phyloP scores from a whole-genome alignment of 2,888 invertebrate genomes.

The Drosophila imparisetae region DNA sequence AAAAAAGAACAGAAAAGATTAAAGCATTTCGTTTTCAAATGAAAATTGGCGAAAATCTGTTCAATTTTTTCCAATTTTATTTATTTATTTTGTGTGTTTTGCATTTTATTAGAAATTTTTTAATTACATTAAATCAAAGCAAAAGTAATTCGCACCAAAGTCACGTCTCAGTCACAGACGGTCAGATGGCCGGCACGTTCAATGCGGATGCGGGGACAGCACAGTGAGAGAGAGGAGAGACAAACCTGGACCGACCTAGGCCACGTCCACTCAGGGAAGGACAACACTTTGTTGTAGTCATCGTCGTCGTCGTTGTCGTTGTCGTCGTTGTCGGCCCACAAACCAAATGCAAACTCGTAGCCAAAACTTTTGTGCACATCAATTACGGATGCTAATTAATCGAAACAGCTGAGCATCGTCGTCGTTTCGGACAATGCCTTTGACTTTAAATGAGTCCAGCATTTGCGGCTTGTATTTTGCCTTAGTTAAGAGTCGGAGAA shows the following conservation, averaged over 20 bases:
- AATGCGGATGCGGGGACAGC: slow-evolving; percentile 26
- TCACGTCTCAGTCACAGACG: slow-evolving; percentile 71
- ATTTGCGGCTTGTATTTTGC: slow-evolving; percentile 13
- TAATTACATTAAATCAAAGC: slow-evolving; percentile 83
- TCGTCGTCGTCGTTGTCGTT: not conserved
- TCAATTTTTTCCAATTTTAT: slow-evolving; percentile 49
- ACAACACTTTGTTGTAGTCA: slow-evolving; percentile 8
- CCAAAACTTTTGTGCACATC: slow-evolving; percentile 82
- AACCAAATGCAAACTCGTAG: slow-evolving; percentile 66
- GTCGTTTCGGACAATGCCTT: slow-evolving; percentile 17
- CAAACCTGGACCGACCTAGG: slow-evolving; percentile 34
- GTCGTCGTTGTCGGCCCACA: slow-evolving; percentile 48
- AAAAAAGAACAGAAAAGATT: slow-evolving; percentile 5
- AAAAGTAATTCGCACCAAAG: slow-evolving; percentile 79
- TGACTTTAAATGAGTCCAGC: slow-evolving; percentile 48
- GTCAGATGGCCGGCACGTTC: slow-evolving; percentile 63
- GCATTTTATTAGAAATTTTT: slow-evolving; percentile 69
- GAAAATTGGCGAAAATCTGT: slow-evolving; percentile 14
- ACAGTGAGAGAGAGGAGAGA: slow-evolving; percentile 14
- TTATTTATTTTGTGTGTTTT: slow-evolving; percentile 31
- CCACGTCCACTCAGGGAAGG: slow-evolving; percentile 50
- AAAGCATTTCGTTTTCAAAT: not conserved
- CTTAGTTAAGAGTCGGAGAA: not conserved
- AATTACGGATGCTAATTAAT: slow-evolving; percentile 84
- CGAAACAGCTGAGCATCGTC: slow-evolving; percentile 66